Conservation (phyloP, 2,113 vertebrate genomes). For the Dromiciops gliroides region DNA sequence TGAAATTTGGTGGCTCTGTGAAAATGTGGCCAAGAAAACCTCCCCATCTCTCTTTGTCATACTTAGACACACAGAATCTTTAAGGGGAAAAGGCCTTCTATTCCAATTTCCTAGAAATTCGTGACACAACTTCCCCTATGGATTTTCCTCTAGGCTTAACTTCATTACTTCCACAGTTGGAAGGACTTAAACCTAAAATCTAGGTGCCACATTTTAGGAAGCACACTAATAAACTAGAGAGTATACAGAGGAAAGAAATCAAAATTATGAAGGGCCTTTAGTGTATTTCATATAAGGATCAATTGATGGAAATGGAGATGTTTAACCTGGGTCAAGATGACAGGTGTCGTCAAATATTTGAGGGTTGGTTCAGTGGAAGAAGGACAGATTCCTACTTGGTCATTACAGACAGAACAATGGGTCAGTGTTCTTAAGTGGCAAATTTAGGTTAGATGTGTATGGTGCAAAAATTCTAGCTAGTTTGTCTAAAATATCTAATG, state of each 20-base stretch:
- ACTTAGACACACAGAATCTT: background rate
- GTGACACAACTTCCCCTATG: background rate
- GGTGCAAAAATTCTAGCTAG: no score
- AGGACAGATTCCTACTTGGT: background rate
- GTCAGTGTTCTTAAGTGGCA: background rate
- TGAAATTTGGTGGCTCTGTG: background rate
- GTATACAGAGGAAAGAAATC: background rate
- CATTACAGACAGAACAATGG: background rate
- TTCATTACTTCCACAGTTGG: background rate
- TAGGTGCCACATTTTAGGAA: background rate
- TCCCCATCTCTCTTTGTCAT: background rate
- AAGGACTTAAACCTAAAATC: background rate
- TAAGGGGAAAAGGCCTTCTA: background rate
- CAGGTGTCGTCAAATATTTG: background rate
- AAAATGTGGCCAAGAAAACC: background rate
- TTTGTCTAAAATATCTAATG: no score
- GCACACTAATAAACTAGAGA: background rate
- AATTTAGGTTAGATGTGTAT: background rate
- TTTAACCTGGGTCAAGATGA: background rate
- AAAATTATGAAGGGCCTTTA: background rate
- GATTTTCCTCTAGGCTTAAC: background rate
- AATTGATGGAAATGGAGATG: background rate
- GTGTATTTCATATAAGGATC: background rate
- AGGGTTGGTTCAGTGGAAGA: background rate
- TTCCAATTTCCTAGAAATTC: background rate